Evolutionary conservation across 1,140 invertebrate genomes (phyloP).

Genomic region (Reticulitermes speratus): DNA sequence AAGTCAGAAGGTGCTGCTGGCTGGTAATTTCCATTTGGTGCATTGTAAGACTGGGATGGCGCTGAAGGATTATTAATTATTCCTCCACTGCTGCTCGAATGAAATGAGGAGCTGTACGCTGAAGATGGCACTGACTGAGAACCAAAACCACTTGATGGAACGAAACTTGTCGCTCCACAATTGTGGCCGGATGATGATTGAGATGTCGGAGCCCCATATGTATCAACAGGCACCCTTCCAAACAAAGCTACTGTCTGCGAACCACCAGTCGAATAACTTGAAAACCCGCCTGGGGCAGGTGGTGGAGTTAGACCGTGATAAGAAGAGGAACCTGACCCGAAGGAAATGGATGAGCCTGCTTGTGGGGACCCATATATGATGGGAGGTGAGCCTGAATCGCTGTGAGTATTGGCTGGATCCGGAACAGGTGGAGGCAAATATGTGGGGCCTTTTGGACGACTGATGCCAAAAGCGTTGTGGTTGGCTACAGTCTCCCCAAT

Average conservation of each 20-base stretch:
- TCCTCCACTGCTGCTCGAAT: not conserved
- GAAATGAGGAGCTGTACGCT: not conserved
- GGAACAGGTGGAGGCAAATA: slow-evolving; percentile 65
- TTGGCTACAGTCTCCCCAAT: slow-evolving; percentile 49
- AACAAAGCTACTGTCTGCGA: not conserved
- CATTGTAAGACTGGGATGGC: not conserved
- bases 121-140: not conserved
- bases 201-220: slow-evolving; percentile 23
- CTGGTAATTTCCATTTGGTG: not conserved
- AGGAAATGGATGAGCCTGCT: not conserved
- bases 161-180: slow-evolving; percentile 31
- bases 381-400: slow-evolving; percentile 30
- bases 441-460: slow-evolving; percentile 49
- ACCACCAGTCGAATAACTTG: not conserved
- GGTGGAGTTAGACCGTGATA: not conserved
- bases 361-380: slow-evolving; percentile 31
- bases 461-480: not conserved
- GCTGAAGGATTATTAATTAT: not conserved
- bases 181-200: not conserved
- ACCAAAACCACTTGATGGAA: slow-evolving; percentile 28
- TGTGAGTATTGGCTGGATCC: slow-evolving; percentile 43
- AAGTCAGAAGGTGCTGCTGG: not conserved
- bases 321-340: not conserved
- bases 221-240: slow-evolving; percentile 13
- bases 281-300: not conserved